Base-by-base conservation (phyloP, 2,113 vertebrate genomes). In the Labrus mixtus region DNA sequence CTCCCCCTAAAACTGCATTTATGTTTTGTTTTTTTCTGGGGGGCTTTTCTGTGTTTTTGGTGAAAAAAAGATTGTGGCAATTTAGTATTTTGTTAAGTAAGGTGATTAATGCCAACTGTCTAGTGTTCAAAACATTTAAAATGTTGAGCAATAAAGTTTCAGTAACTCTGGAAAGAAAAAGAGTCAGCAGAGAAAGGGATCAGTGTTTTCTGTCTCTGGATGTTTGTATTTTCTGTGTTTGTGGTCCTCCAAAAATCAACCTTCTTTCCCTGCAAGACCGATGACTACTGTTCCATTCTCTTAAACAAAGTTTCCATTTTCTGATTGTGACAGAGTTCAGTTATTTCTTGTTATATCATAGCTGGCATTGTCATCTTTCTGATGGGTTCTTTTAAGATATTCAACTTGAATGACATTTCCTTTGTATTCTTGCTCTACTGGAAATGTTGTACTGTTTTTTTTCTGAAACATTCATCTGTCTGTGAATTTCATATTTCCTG, bases 291-390 rank as follows among this genome's bases (percentile, higher is more conserved):
- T 65, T 3, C 19, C 29, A 12, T 46, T 10, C n/a, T 20, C 16
- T 66, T 16, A 15, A 15, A 16, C 11, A 19, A 59, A 63, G 48
- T 55, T 67, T 36, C 33, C 23, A 50, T 64, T 19, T 11, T 70
- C 16, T 54, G 45, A 46, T 7, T 23, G 20, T 50, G 55, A 74
- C 60, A 6, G n/a, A 17, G 23, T 61, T 51, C 25, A 59, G 64
- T 10, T 20, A 39, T 72, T 33, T 33, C 29, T 33, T 33, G 41
- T 37, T 51, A 73, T 82, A 76, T 73, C 25, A 12, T 61, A 55
- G 39, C 22, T 12, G 8, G n/a, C 51, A 46, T 74, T 77, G 37
- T 63, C 25, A 20, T 64, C 63, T 61, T 66, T 2, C 8, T 77
- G 15, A 78, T 37, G 8, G 36, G 10, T 33, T 33, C 29, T 33